A percentile compares a stretch with the other conserved stretches of the same genome.
Evolutionary conservation across 37 sponge, comb jelly and placozoan species (phyloP).

Genomic region (Bolinopsis microptera): DNA sequence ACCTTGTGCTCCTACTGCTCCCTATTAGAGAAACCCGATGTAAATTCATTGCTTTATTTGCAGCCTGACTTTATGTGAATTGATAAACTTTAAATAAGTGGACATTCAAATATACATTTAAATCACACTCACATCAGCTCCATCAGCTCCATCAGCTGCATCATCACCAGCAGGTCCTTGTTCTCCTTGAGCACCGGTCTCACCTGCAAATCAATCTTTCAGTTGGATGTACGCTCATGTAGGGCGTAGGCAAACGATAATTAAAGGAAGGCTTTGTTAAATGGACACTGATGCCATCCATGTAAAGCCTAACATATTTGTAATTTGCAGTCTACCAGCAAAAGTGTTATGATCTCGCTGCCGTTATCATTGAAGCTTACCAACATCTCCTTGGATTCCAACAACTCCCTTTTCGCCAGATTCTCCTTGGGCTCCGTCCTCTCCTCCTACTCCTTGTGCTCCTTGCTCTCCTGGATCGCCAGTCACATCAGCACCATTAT

Average conservation of each 20-base stretch:
- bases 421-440: not conserved
- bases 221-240: not conserved
- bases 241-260: no score
- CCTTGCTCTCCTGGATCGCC: slow-evolving; percentile 35
- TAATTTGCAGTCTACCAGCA: no score
- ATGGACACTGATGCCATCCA: no score
- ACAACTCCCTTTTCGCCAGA: not conserved
- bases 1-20: slow-evolving; percentile 32
- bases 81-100: not conserved
- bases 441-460: not conserved
- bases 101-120: no score
- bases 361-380: no score
- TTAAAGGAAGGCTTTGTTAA: no score
- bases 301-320: no score
- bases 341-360: not conserved
- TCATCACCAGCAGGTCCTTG: not conserved
- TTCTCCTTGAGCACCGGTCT: slow-evolving; percentile 52
- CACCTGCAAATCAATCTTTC: not conserved
- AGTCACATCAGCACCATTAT: not conserved
- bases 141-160: slow-evolving; percentile 58
- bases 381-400: not conserved
- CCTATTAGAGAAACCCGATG: not conserved
- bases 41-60: not conserved
- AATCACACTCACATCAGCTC: slow-evolving; percentile 57
- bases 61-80: not conserved